Conservation (phyloP, 2,797 vertebrate species). For the Cynopterus sphinx region DNA sequence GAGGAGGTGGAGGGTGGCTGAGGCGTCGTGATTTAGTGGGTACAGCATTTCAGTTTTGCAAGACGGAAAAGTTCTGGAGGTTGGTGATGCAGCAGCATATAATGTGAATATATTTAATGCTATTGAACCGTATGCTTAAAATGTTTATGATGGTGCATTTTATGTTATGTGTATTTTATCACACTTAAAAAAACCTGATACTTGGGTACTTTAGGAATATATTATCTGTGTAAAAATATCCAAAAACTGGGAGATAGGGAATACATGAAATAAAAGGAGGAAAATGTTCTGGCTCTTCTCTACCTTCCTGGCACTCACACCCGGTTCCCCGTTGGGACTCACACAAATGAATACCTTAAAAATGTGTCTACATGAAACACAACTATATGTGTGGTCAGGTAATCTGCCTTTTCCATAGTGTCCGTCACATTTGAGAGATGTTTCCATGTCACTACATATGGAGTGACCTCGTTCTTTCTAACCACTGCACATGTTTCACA, state of each 20-base stretch:
- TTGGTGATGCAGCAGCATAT: neutral
- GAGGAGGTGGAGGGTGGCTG: neutral
- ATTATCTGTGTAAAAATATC: neutral
- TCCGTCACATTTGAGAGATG: neutral
- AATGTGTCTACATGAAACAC: neutral
- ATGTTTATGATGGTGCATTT: neutral
- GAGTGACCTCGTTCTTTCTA: neutral
- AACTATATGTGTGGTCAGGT: neutral
- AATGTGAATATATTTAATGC: neutral
- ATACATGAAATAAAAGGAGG: neutral
- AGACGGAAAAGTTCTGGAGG: neutral
- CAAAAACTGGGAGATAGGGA: neutral
- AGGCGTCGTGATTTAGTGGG: neutral
- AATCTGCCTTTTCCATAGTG: neutral
- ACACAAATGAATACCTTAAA: neutral
- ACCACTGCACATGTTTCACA: neutral
- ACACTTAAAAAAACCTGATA: neutral
- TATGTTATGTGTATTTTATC: neutral
- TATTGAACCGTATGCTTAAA: neutral
- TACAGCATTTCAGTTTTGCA: neutral
- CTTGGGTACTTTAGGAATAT: neutral
- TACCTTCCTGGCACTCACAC: neutral
- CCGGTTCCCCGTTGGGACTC: neutral
- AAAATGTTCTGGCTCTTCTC: neutral
- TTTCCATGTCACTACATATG: neutral